phyloP scores from a whole-genome alignment of 1,140 invertebrate genomes.

The Danaus plexippus region DNA sequence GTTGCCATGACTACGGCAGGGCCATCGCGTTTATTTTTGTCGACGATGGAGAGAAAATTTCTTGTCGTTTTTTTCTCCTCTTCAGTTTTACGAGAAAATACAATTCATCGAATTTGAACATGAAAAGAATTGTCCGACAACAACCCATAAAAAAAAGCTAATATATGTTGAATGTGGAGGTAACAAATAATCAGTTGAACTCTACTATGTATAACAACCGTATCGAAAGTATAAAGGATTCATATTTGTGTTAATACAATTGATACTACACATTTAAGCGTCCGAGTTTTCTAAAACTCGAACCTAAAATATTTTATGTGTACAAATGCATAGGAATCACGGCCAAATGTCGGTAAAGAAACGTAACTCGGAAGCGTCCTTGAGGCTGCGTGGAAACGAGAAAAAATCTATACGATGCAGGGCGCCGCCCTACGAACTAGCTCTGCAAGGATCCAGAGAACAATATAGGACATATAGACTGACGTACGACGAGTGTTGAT shows the following conservation, averaged over 20 bases:
- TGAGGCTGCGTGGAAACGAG: conserved; percentile 46
- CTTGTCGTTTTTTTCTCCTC: conserved; percentile 2
- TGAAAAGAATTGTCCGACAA: conserved; percentile 7
- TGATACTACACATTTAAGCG: too few relatives aligned
- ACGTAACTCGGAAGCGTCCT: conserved; percentile 42
- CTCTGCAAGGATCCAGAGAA: too few relatives aligned
- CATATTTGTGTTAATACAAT: too few relatives aligned
- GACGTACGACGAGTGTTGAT: too few relatives aligned
- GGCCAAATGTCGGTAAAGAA: conserved; percentile 30
- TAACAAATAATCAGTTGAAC: too few relatives aligned
- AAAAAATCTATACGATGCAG: conserved; percentile 58
- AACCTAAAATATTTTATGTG: too few relatives aligned
- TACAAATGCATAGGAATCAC: not conserved
- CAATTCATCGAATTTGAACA: conserved; percentile 1
- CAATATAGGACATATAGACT: too few relatives aligned
- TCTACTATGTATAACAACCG: too few relatives aligned
- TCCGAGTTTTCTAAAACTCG: too few relatives aligned
- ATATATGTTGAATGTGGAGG: not conserved
- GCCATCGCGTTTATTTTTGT: conserved; percentile 21
- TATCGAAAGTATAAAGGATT: too few relatives aligned
- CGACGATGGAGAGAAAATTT: conserved; percentile 7
- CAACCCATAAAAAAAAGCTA: too few relatives aligned
- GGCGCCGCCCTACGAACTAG: conserved; percentile 10
- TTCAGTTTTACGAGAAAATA: conserved; percentile 5
- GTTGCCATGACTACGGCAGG: conserved; percentile 53